These are phyloP conservation scores for Tursiops truncatus DNA, from an alignment of 2,113 vertebrate species.

Conservation along the genomic window DNA sequence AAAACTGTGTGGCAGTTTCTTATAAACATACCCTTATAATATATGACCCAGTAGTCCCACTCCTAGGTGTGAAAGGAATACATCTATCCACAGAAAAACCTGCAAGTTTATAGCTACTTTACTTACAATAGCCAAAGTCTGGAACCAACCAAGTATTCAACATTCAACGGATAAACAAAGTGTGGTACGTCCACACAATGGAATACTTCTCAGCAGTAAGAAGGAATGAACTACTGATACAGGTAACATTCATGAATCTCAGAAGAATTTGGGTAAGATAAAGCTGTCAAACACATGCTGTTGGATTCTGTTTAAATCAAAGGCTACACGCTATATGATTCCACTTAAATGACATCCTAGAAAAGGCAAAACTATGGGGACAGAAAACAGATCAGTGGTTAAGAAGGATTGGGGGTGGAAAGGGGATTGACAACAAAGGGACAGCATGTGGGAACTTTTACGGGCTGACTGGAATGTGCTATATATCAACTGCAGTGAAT, in stretches of 20 bases:
- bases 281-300: neutral
- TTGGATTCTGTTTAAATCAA: neutral
- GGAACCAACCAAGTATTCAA: neutral
- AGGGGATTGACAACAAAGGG: neutral
- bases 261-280: neutral
- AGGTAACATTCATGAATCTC: accelerated
- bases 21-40: neutral
- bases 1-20: neutral
- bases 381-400: neutral
- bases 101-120: neutral
- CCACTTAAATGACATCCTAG: neutral
- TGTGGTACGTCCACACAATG: neutral
- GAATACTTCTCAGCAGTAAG: neutral
- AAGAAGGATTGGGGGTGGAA: neutral
- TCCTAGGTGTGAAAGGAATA: neutral
- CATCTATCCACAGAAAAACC: neutral
- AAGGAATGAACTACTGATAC: neutral
- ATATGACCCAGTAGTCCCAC: neutral
- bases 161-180: neutral
- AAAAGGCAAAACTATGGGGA: neutral
- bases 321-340: neutral
- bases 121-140: neutral
- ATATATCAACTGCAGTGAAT: neutral
- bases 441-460: neutral
- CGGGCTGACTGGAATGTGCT: neutral